Conservation (phyloP, 2,797 vertebrate species). For the Paramormyrops hopkinsi region DNA sequence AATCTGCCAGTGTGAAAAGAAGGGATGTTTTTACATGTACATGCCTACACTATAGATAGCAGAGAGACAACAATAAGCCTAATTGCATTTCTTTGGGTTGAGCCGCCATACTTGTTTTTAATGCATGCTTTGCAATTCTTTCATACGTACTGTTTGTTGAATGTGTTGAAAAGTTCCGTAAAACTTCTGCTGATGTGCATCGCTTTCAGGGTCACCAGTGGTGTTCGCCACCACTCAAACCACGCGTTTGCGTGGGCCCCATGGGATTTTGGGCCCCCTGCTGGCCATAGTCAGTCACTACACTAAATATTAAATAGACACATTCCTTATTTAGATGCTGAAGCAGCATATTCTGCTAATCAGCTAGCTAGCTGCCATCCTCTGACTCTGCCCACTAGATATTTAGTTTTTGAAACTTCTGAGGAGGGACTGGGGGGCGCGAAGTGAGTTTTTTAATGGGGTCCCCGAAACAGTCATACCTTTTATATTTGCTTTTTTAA, state of each 20-base stretch:
- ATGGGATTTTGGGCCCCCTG: neutral
- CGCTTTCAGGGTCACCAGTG: neutral
- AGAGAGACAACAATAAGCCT: neutral
- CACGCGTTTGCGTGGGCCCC: neutral
- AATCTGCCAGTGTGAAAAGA: neutral
- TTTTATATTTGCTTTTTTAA: neutral
- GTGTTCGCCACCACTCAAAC: neutral
- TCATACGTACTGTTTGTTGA: neutral
- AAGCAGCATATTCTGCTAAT: neutral
- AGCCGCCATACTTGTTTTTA: neutral
- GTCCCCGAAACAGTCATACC: neutral
- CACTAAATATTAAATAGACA: neutral
- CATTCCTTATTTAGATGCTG: neutral
- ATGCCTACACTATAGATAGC: neutral
- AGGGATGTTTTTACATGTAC: neutral
- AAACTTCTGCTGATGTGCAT: neutral
- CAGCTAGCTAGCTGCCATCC: neutral
- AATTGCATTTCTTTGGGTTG: neutral
- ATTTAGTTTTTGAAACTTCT: neutral
- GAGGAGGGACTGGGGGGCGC: neutral
- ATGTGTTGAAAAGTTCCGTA: neutral
- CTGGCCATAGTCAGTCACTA: neutral
- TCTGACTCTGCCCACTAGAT: neutral
- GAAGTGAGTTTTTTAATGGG: neutral
- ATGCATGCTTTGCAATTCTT: neutral